Evolutionary conservation across 2,797 vertebrate genomes (phyloP).

Genomic region (Buphagus erythrorhynchus): DNA sequence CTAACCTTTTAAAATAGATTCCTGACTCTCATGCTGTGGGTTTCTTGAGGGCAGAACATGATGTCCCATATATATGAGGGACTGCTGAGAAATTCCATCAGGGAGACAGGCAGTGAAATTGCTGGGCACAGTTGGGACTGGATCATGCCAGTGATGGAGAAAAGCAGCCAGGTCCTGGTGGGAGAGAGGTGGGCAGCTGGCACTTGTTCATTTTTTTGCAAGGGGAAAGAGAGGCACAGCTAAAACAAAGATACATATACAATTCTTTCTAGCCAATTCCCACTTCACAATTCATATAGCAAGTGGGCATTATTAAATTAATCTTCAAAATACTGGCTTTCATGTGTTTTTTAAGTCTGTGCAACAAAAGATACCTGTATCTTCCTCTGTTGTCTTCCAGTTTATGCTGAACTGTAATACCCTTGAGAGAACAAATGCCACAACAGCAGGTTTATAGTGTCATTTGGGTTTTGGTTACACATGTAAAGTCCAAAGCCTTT

Average conservation of each 20-base stretch:
- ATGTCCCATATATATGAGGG: background rate
- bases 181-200: background rate
- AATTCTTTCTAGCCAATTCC: background rate
- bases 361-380: background rate
- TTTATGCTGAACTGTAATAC: background rate
- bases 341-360: background rate
- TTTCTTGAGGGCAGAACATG: slow-evolving; percentile 23
- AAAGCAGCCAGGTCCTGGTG: background rate
- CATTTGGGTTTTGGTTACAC: slow-evolving; percentile 1
- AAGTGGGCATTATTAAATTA: background rate
- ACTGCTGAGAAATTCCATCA: background rate
- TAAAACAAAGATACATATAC: background rate
- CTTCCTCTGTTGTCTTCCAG: background rate
- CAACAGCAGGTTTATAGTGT: background rate
- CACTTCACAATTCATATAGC: background rate
- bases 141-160: background rate
- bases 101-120: slow-evolving; percentile 13
- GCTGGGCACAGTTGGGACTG: background rate
- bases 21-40: background rate
- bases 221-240: background rate
- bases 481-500: background rate
- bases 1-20: background rate
- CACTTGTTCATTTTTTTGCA: background rate
- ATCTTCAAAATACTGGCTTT: background rate
- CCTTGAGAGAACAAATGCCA: slow-evolving; percentile 30